A percentile compares a stretch with the other conserved stretches of the same genome.
phyloP scores from a whole-genome alignment of 92 coral and sea anemone genomes.

The Actinostola sp. region DNA sequence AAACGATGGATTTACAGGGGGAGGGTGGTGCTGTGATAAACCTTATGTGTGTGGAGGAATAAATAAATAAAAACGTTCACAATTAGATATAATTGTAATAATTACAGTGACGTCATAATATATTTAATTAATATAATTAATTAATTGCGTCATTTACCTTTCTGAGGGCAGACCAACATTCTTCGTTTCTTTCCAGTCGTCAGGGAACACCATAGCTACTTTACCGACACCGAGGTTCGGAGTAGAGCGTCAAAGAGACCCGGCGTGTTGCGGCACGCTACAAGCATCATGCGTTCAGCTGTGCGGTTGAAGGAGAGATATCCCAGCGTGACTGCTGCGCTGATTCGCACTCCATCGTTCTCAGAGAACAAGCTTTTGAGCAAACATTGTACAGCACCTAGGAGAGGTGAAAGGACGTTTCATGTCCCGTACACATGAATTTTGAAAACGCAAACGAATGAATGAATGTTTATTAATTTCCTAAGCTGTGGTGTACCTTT shows the following conservation, averaged over 20 bases:
- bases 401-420: no score
- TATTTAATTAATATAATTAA: no score
- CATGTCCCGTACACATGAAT: no score
- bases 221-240: constrained; percentile 87
- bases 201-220: constrained; percentile 89
- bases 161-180: constrained; percentile 89
- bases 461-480: no score
- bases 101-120: no score
- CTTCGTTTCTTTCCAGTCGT: constrained; percentile 84
- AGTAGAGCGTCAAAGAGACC: constrained; percentile 76
- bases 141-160: constrained; percentile 49
- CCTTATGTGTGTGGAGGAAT: no score
- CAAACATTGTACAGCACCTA: constrained; percentile 83
- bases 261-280: constrained; percentile 92
- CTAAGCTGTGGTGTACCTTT: no score
- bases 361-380: constrained; percentile 71
- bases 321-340: constrained; percentile 96
- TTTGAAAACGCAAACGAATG: no score
- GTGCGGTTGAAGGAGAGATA: constrained; percentile 92
- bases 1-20: no score
- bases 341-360: constrained; percentile 90
- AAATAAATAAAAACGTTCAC: no score
- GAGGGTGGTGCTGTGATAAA: no score
- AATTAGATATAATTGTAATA: no score
- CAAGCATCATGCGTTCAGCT: constrained; percentile 89